Evolutionary conservation across 2,888 invertebrate species (phyloP), one percentile per base, ranked within the genome.

Genomic region (Temnothorax ravouxi): DNA sequence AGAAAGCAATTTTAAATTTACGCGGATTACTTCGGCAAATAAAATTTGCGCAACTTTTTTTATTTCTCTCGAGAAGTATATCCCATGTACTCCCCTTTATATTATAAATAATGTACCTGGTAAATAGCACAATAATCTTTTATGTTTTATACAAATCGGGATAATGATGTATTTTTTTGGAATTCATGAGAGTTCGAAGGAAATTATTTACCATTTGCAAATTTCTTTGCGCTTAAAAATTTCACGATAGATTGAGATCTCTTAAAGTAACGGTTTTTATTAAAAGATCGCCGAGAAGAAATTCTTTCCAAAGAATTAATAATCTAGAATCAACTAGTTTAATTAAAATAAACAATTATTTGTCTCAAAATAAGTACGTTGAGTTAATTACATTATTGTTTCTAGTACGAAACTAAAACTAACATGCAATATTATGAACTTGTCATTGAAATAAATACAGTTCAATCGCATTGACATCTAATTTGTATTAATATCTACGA

Each of bases 291-390:
- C 21, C 18, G 1, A 18, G 34, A 38, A 52, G 25, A 50, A 38
- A 34, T 62, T 34, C 9, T 34, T 9, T 29, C 4, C 38, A 21
- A 18, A 61, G 29, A 61, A 61, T 44, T 66, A 38, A 34, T 38
- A 38, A n/a, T 52, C 38, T n/a, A 38, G 18, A 13, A 47, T 52
- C 13, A 50, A 64, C 25, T 54, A 54, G n/a, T 67, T 67, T 77
- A 67, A 77, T 77, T 54, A 41, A 41, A 77, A 75, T 47, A 64
- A 21, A 52, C 52, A 52, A 67, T 67, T 52, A 76, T 76, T 77
- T 67, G 15, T 41, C 3, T n/a, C 34, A 34, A 62, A 75, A 5
- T 50, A 38, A 47, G 15, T 47, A 38, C 64, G 29, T 44, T 44
- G 29, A 62, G 41, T 54, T 67, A 66, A 76, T 76, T 66, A 56